Percentiles rank a stretch among this genome's conserved stretches.
These are phyloP conservation scores for Phyllostomus hastatus DNA, from an alignment of 2,113 vertebrate genomes.

Conservation along the genomic window DNA sequence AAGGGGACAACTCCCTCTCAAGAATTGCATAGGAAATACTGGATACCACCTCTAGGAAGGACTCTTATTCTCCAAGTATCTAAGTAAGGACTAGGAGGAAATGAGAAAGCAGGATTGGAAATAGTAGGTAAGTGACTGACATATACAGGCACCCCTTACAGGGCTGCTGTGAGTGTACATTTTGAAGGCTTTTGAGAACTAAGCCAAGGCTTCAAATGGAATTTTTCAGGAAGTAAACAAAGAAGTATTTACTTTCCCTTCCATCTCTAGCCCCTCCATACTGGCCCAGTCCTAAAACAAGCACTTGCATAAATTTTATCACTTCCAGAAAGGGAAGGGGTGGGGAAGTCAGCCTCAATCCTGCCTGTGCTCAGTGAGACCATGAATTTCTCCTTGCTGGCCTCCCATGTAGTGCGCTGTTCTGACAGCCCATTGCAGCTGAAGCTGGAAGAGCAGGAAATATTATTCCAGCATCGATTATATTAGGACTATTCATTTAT, in stretches of 20 bases:
- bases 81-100: not conserved
- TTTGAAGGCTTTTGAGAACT: not conserved
- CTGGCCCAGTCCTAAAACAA: not conserved
- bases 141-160: not conserved
- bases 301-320: not conserved
- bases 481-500: not conserved
- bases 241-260: not conserved
- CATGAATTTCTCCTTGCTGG: not conserved
- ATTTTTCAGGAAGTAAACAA: conserved; percentile 1
- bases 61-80: not conserved
- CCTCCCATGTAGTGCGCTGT: not conserved
- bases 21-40: not conserved
- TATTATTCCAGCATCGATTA: not conserved
- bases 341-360: not conserved
- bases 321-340: not conserved
- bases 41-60: not conserved
- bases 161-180: not conserved
- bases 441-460: not conserved
- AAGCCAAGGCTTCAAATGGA: not conserved
- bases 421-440: not conserved
- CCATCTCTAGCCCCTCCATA: accelerated
- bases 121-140: not conserved
- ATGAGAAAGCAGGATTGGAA: not conserved
- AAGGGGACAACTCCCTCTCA: not conserved
- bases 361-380: not conserved